Evolutionary conservation across 2,113 vertebrate genomes (phyloP), one percentile per base, ranked within the genome.

Genomic region (Spermophilus dauricus): DNA sequence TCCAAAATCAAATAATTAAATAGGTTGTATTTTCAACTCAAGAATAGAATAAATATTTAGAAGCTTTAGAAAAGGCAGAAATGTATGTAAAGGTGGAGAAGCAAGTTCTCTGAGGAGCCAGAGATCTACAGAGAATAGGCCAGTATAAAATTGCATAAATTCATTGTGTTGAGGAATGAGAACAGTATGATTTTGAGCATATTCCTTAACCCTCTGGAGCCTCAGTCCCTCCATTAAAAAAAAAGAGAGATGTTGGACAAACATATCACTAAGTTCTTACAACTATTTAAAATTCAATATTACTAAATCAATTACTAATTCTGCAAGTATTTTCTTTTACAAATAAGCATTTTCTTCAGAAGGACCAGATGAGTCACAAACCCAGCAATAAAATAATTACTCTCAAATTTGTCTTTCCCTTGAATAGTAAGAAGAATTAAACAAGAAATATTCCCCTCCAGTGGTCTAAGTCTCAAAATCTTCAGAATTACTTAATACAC

Each of bases 301-400:
- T 70, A 70, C 34, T 7, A 61, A 93, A 26, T 75, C 58, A 58
- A 81, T 26, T 83, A 70, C 45, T 70, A 56, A 48, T 28, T 75
- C 39, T 73, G 42, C 53, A 76, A 75, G 51, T 37, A 17, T 86
- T 89, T 73, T 75, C 58, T 39, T 39, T 4, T 34, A 72, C 16
- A 89, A 89, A 56, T 34, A 81, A 89, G 37, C 56, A 63, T 87
- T 91, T 91, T 82, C 77, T 61, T 95, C 53, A 78, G 37, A 89
- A 89, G 39, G n/a, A 82, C 13, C 42, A 81, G 78, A 58, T 65
- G 61, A 70, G 34, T 53, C 20, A 72, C 4, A 34, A 86, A 67
- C 24, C 11, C 17, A 80, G 78, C 3, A 67, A 85, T 8, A 48
- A 13, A 85, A 91, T 5, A 93, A 90, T 75, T 78, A 51, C 18